A percentile compares a stretch with the other conserved stretches of the same genome.
These are phyloP conservation scores for Elegia similella DNA, from an alignment of 2,888 invertebrate species.

Conservation along the genomic window DNA sequence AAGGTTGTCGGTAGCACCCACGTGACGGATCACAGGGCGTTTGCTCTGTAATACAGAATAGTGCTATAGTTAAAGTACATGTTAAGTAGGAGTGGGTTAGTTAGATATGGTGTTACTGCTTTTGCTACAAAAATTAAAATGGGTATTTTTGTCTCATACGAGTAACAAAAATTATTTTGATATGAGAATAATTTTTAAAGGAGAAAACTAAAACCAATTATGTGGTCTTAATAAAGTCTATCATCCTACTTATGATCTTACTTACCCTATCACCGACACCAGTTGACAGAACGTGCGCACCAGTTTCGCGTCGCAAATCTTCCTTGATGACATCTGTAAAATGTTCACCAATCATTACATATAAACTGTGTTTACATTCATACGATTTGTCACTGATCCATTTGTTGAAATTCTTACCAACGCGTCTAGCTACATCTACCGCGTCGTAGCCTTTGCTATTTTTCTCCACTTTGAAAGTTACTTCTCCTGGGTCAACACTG, in stretches of 20 bases:
- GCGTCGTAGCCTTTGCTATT: constrained; percentile 85
- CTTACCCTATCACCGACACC: constrained; percentile 91
- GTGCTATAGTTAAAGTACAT: no score
- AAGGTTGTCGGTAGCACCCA: constrained; percentile 43
- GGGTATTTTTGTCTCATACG: no score
- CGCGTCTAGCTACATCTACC: constrained; percentile 83
- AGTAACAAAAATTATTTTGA: no score
- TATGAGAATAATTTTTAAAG: no score
- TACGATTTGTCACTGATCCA: neutral
- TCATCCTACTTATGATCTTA: constrained; percentile 17
- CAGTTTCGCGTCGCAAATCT: constrained; percentile 84
- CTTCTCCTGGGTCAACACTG: constrained; percentile 88
- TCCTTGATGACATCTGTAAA: constrained; percentile 82
- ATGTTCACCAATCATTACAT: neutral
- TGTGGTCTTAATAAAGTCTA: no score
- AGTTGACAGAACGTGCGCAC: constrained; percentile 86
- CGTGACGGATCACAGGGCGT: constrained; percentile 56
- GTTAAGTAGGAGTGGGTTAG: no score
- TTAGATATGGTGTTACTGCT: no score
- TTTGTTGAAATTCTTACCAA: constrained; percentile 75
- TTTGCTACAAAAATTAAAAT: no score
- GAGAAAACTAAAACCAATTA: no score
- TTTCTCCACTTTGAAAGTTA: constrained; percentile 87
- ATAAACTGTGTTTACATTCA: no score
- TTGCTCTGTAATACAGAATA: constrained; percentile 53